These are phyloP conservation scores for Rattus rattus DNA, from an alignment of 2,113 vertebrate species.

Conservation along the genomic window DNA sequence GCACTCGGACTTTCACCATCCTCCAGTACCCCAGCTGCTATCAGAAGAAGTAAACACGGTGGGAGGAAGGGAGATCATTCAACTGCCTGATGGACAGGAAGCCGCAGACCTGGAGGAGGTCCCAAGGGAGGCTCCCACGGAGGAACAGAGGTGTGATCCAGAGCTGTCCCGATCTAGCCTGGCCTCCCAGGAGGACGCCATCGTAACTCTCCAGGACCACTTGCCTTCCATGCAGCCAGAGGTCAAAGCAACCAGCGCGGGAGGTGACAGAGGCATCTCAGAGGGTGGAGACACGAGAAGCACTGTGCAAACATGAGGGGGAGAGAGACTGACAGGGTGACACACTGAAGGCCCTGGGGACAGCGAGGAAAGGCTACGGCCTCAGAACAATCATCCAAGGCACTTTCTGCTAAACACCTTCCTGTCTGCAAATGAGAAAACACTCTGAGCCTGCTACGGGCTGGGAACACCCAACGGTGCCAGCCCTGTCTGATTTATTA, in stretches of 20 bases:
- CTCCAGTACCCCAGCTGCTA: constrained; percentile 81
- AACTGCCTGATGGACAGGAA: constrained; percentile 82
- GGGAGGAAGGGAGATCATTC: constrained; percentile 83
- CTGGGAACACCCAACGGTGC: constrained; percentile 64
- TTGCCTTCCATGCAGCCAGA: constrained; percentile 68
- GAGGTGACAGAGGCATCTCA: constrained; percentile 28
- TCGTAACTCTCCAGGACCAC: constrained; percentile 66
- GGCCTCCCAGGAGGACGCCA: constrained; percentile 69
- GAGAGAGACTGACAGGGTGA: background rate
- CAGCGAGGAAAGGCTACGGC: rapidly evolving
- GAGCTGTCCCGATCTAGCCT: constrained; percentile 75
- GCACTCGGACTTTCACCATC: constrained; percentile 84
- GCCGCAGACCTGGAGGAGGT: constrained; percentile 80
- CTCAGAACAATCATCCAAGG: background rate
- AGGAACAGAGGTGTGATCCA: background rate
- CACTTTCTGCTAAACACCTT: constrained; percentile 23
- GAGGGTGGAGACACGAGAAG: background rate
- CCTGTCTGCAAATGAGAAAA: constrained; percentile 47
- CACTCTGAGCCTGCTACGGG: constrained; percentile 55
- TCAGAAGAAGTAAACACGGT: constrained; percentile 84
- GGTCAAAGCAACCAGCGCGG: constrained; percentile 34
- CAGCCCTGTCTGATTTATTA: constrained; percentile 78
- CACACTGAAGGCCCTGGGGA: background rate
- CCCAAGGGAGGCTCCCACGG: constrained; percentile 60
- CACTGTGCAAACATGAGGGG: constrained; percentile 49